Percentiles rank a stretch among this genome's conserved stretches.
Conservation (phyloP, 2,113 vertebrate genomes). For the Fulmarus glacialis region DNA sequence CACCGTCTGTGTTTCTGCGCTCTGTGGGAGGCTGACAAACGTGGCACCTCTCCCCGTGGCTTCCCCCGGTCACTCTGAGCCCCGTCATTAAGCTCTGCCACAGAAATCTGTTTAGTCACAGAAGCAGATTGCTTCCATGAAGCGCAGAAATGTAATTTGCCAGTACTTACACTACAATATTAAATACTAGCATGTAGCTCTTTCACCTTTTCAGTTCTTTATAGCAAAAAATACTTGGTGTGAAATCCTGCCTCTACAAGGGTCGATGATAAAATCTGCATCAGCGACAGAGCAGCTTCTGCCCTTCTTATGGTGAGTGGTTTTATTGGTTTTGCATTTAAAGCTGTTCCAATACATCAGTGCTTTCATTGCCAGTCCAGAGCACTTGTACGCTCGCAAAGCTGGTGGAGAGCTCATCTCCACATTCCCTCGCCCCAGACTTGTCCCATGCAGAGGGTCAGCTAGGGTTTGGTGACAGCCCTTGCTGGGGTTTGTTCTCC, state of each 20-base stretch:
- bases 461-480: not conserved
- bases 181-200: slow-evolving; percentile 35
- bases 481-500: not conserved
- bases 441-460: not conserved
- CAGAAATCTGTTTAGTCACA: slow-evolving; percentile 56
- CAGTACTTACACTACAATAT: slow-evolving; percentile 25
- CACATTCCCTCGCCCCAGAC: rapidly evolving
- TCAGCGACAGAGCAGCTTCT: not conserved
- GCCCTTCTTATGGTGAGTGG: not conserved
- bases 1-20: not conserved
- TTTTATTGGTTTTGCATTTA: slow-evolving; percentile 34
- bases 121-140: slow-evolving; percentile 33
- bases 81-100: not conserved
- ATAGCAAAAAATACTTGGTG: slow-evolving; percentile 37
- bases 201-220: slow-evolving; percentile 38
- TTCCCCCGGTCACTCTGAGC: not conserved
- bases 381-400: not conserved
- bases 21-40: not conserved
- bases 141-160: slow-evolving; percentile 42
- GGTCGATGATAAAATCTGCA: slow-evolving; percentile 26
- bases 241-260: slow-evolving; percentile 28
- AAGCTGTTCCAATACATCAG: not conserved
- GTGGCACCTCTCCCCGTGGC: not conserved
- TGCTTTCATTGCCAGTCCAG: not conserved
- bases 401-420: not conserved